These are phyloP conservation scores for Caenorhabditis briggsae DNA, from an alignment of 1,140 invertebrate species.

Conservation along the genomic window DNA sequence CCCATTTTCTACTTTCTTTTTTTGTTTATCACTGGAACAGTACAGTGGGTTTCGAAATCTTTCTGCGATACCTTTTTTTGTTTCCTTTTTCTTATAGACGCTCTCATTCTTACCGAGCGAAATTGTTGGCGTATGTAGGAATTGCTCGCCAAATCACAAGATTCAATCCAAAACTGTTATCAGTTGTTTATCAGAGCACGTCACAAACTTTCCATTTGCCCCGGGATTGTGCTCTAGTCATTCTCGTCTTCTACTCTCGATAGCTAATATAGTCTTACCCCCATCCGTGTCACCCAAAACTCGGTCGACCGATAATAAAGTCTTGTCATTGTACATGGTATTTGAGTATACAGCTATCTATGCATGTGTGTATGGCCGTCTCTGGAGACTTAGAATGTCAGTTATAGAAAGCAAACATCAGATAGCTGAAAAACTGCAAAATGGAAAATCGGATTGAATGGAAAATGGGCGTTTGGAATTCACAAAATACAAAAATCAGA, in stretches of 20 bases:
- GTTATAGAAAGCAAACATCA: no score
- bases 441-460: no score
- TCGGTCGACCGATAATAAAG: constrained; percentile 29
- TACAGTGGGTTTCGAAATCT: neutral
- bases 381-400: neutral
- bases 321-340: constrained; percentile 14
- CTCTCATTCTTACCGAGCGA: neutral
- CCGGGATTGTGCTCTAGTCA: constrained; percentile 21
- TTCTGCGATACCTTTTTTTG: neutral
- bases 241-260: neutral
- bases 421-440: no score
- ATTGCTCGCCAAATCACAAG: constrained; percentile 33
- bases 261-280: constrained; percentile 36
- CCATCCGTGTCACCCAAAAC: constrained; percentile 1
- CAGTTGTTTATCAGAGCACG: constrained; percentile 48
- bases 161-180: constrained; percentile 33
- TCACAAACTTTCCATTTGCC: neutral
- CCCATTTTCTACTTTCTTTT: neutral
- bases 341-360: neutral
- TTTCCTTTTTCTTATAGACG: neutral
- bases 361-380: neutral
- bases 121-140: constrained; percentile 17
- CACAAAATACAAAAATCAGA: no score
- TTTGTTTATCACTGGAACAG: neutral
- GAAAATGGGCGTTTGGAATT: no score